phyloP scores from a whole-genome alignment of 2,888 invertebrate genomes.

The Thereva unica region DNA sequence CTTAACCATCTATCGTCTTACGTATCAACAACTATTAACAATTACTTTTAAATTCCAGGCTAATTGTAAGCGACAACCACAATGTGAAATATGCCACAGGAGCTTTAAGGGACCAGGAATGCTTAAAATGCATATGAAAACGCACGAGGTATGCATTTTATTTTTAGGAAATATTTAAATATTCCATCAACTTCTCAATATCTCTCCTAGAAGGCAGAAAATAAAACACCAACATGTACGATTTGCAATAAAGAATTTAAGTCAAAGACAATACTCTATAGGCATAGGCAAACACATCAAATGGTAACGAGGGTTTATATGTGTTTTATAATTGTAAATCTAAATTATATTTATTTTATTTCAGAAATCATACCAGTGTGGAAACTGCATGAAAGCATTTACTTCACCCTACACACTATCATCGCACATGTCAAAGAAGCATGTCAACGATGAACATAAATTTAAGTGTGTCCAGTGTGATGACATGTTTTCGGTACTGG shows the following conservation, averaged over 20 bases:
- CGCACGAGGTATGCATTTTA: conserved; percentile 58
- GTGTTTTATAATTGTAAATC: not conserved
- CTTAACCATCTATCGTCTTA: not conserved
- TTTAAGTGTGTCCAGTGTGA: conserved; percentile 63
- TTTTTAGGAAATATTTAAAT: not conserved
- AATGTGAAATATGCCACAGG: conserved; percentile 65
- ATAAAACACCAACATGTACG: conserved; percentile 65
- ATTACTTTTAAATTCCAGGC: conserved; percentile 53
- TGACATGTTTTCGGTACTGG: conserved; percentile 64
- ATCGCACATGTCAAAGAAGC: conserved; percentile 55
- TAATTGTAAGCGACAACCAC: conserved; percentile 68
- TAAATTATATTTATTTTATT: conserved; percentile 15
- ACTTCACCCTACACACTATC: conserved; percentile 53
- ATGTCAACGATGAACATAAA: conserved; percentile 52
- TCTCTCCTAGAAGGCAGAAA: conserved; percentile 57
- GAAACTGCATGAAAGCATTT: conserved; percentile 58
- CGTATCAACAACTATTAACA: not conserved
- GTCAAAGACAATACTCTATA: conserved; percentile 65
- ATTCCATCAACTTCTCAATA: conserved; percentile 33
- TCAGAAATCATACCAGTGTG: conserved; percentile 52
- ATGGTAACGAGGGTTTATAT: conserved; percentile 49
- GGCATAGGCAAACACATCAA: conserved; percentile 67
- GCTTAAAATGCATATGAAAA: conserved; percentile 70
- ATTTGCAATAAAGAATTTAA: conserved; percentile 66
- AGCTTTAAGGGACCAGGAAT: conserved; percentile 70